Percentiles rank a stretch among this genome's conserved stretches.
These are phyloP conservation scores for Seira ritae DNA, from an alignment of 2,888 invertebrate genomes.

Conservation along the genomic window DNA sequence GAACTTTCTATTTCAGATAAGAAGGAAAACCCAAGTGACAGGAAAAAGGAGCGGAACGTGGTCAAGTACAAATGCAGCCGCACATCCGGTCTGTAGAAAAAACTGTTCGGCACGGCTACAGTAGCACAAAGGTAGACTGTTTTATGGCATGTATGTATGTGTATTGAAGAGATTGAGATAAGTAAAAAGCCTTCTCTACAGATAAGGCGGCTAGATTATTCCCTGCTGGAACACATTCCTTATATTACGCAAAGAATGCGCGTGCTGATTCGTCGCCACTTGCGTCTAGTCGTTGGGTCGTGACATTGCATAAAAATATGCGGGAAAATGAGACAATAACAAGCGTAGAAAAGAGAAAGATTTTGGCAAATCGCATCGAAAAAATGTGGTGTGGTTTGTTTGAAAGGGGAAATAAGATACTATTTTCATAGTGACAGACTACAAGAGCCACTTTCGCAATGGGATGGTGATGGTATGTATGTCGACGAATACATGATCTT, in stretches of 20 bases:
- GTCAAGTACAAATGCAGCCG: neutral
- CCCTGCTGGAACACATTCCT: too few relatives aligned
- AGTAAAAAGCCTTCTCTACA: too few relatives aligned
- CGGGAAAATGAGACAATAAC: constrained; percentile 28
- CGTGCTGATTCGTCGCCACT: neutral
- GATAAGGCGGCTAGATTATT: too few relatives aligned
- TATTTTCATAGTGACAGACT: neutral
- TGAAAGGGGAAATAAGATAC: constrained; percentile 39
- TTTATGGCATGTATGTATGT: too few relatives aligned
- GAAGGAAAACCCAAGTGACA: neutral
- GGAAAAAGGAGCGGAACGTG: neutral
- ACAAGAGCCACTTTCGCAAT: neutral
- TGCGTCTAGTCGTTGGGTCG: constrained; percentile 19
- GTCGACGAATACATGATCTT: neutral
- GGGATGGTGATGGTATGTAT: neutral
- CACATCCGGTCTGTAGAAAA: neutral
- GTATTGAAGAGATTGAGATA: too few relatives aligned
- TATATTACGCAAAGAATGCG: neutral
- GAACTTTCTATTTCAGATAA: neutral
- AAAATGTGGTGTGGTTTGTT: neutral
- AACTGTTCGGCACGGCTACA: too few relatives aligned
- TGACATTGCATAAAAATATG: constrained; percentile 40
- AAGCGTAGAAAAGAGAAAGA: constrained; percentile 34
- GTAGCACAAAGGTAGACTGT: too few relatives aligned
- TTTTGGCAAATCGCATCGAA: constrained; percentile 9